Conservation (phyloP, 2,113 vertebrate species). For the Anguilla japonica region DNA sequence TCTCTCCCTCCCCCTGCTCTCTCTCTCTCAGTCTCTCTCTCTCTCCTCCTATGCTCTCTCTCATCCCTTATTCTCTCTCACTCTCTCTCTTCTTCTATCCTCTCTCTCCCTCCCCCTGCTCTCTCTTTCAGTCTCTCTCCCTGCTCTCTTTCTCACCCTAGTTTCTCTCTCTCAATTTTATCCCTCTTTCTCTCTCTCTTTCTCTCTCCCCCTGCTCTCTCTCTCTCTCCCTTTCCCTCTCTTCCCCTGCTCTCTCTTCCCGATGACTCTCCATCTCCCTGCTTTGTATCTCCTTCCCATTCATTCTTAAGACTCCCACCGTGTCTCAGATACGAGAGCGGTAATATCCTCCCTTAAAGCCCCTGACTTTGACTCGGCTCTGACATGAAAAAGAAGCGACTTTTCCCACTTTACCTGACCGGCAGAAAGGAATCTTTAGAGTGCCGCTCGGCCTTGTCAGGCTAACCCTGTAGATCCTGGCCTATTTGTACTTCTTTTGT, state of each 20-base stretch:
- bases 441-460: slow-evolving; percentile 67
- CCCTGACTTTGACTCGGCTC: slow-evolving; percentile 53
- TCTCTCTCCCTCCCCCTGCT: neutral
- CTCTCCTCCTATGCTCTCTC: neutral
- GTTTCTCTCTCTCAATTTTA: slow-evolving; percentile 28
- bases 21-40: slow-evolving; percentile 33
- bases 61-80: slow-evolving; percentile 21
- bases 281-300: slow-evolving; percentile 61
- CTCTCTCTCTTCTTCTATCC: slow-evolving; percentile 15
- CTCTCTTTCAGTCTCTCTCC: no score
- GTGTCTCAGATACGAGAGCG: slow-evolving; percentile 57
- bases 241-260: slow-evolving; percentile 23
- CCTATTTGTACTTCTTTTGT: slow-evolving; percentile 45
- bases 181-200: slow-evolving; percentile 1
- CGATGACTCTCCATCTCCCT: slow-evolving; percentile 20
- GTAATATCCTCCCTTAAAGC: slow-evolving; percentile 60
- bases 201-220: neutral
- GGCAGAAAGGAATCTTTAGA: slow-evolving; percentile 52
- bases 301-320: slow-evolving; percentile 54
- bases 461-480: slow-evolving; percentile 50
- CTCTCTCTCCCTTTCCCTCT: neutral
- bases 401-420: slow-evolving; percentile 61
- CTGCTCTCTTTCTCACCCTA: slow-evolving; percentile 19
- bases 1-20: slow-evolving; percentile 26
- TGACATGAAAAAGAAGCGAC: slow-evolving; percentile 51